Evolutionary conservation across 35 echinoderm and acorn worm species (phyloP), one percentile per base, ranked within the genome.

Genomic region (Holothuria glaberrima): DNA sequence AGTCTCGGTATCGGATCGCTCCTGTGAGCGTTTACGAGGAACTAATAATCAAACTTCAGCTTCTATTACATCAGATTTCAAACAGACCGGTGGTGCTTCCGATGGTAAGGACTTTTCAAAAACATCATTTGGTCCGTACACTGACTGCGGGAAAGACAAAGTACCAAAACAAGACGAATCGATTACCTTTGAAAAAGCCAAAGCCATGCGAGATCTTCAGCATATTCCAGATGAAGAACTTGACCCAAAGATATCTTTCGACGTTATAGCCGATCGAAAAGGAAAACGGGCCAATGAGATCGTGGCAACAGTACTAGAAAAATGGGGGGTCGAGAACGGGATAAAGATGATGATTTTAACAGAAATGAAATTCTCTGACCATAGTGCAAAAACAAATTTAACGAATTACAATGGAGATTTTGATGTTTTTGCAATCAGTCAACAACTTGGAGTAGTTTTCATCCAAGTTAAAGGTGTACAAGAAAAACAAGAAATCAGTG

Each of bases 341-440:
- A 25, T 5, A 76, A 76, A 41, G 30, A 76, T 76, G 72, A 76
- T 76, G 72, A 45, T 45, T 21, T 45, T 76, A 44, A 45, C 72
- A 25, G 72, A 45, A 25, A 21, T 76, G 30, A 45, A 76, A 21
- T 73, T 73, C 19, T 29, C 21, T 25, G 28, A 66, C 6, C 28
- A 25, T 21, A 66, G 21, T 29, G 63, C 21, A 17, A 29, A 21
- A 25, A 44, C 34, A 20, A 76, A 76, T 19, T 76, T 76, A 20
- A 44, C 72, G 41, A 76, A 45, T 20, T 76, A 76, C 72, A 76
- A 76, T 76, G 72, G 72, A 18, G 72, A 76, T 48, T 76, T 76
- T 31, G 72, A 76, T 33, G 72, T 76, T 12, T 76, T 76, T 76
- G 35, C 30, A 17, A 76, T 76, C 22, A 76, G 14, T 44, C 72